Percentiles rank a stretch among this genome's conserved stretches.
Conservation (phyloP, 2,888 invertebrate genomes). For the Ganaspis brasiliensis region DNA sequence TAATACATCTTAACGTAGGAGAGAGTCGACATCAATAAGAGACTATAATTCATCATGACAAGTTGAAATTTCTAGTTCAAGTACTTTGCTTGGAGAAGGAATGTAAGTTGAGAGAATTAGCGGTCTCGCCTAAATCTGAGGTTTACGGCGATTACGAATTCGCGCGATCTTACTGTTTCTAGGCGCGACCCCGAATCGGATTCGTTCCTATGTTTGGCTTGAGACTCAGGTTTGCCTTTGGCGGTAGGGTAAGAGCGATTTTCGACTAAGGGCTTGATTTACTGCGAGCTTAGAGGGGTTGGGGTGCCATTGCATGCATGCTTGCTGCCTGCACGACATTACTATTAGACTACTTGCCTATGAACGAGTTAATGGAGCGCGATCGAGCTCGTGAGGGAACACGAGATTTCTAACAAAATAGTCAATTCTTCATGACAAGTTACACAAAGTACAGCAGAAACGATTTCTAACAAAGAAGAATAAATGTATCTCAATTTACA, state of each 20-base stretch:
- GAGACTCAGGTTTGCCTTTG: slow-evolving; percentile 75
- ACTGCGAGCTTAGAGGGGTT: slow-evolving; percentile 61
- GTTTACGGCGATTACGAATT: slow-evolving; percentile 76
- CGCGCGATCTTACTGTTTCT: slow-evolving; percentile 71
- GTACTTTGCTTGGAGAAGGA: slow-evolving; percentile 16
- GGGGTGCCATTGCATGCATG: slow-evolving; percentile 1
- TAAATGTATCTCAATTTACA: too few species aligned
- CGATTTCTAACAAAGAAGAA: not conserved
- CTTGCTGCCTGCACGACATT: slow-evolving; percentile 63
- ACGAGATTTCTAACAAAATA: slow-evolving; percentile 50
- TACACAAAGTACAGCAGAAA: not conserved
- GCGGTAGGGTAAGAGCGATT: slow-evolving; percentile 56
- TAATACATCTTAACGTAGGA: too few species aligned
- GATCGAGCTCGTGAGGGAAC: slow-evolving; percentile 45
- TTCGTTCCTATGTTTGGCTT: slow-evolving; percentile 75
- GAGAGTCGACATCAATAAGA: too few species aligned
- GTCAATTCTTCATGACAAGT: slow-evolving; percentile 27
- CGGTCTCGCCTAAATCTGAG: slow-evolving; percentile 76
- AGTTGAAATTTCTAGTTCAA: slow-evolving; percentile 21
- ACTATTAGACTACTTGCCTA: slow-evolving; percentile 70
- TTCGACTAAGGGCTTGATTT: slow-evolving; percentile 60
- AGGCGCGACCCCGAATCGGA: slow-evolving; percentile 19
- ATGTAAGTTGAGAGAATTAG: slow-evolving; percentile 61
- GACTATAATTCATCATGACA: slow-evolving; percentile 25
- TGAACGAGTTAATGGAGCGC: slow-evolving; percentile 79